phyloP scores from a whole-genome alignment of 2,797 vertebrate genomes.

The Ctenosaura bakeri region DNA sequence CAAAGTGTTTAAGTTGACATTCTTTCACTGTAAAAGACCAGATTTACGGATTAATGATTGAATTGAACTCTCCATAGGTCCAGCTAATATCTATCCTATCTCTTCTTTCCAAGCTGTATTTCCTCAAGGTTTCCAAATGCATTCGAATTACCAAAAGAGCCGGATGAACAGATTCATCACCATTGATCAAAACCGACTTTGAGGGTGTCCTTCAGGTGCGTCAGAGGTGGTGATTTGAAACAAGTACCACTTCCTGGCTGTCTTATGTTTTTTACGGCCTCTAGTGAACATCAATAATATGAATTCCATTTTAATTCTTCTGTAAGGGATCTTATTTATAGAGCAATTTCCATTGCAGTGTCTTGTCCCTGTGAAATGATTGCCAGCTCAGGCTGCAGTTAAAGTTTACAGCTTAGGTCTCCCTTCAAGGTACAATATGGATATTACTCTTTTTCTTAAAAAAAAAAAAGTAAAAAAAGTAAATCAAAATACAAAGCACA shows the following conservation, averaged over 20 bases:
- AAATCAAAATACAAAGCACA: slow-evolving; percentile 75
- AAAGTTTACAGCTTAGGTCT: slow-evolving; percentile 84
- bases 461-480: slow-evolving; percentile 57
- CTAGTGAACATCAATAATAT: slow-evolving; percentile 81
- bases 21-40: slow-evolving; percentile 19
- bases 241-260: slow-evolving; percentile 73
- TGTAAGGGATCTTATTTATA: slow-evolving; percentile 84
- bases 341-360: slow-evolving; percentile 80
- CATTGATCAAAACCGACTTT: slow-evolving; percentile 79
- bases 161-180: slow-evolving; percentile 67
- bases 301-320: slow-evolving; percentile 86
- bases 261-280: slow-evolving; percentile 76
- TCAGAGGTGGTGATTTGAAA: slow-evolving; percentile 76
- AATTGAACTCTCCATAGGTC: slow-evolving; percentile 16
- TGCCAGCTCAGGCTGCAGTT: slow-evolving; percentile 80
- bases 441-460: slow-evolving; percentile 65
- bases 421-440: slow-evolving; percentile 81
- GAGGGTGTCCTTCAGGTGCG: slow-evolving; percentile 78
- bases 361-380: slow-evolving; percentile 85
- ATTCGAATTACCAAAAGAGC: slow-evolving; percentile 60
- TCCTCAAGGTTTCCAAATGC: slow-evolving; percentile 75
- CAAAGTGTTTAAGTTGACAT: slow-evolving; percentile 28
- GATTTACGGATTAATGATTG: slow-evolving; percentile 43
- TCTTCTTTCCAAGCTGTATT: slow-evolving; percentile 63
- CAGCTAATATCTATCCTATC: slow-evolving; percentile 55